Evolutionary conservation across 2,797 vertebrate genomes (phyloP), one percentile per base, ranked within the genome.

Genomic region (Euthynnus affinis): DNA sequence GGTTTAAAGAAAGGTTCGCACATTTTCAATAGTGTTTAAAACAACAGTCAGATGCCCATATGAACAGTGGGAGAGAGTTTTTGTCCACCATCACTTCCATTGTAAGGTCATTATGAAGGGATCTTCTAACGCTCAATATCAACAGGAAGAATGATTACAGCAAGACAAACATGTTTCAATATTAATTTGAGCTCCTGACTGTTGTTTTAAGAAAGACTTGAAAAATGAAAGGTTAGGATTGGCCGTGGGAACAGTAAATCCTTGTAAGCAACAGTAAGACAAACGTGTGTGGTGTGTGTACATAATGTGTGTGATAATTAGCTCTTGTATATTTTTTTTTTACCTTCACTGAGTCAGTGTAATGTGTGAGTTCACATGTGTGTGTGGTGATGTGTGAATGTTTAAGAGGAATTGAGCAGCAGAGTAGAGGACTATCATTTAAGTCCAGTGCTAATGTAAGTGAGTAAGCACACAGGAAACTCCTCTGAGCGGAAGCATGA

Each of bases 391-490:
- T 4, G 27, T 59, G 42, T 60, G 53, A 42, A 25, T n/a, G 46
- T 62, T 22, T 25, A 29, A 70, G 42, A 22, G 74, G 70, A 65
- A 27, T 55, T 10, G 3, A 40, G 51, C n/a, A 55, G 51, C 18
- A 22, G 18, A 53, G 63, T 63, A 60, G n/a, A 87, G 78, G 44
- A 75, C 88, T 76, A 82, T 87, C 66, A 87, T 88, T 83, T 74
- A 42, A 62, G 70, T 60, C 63, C 44, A 34, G 12, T 71, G 59
- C 29, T 32, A 42, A 34, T 78, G 49, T 70, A n/a, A n/a, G n/a
- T 87, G 79, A 83, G 71, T 83, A 65, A 86, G 74, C 83, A 53
- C 34, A 52, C 40, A 83, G 67, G 81, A 87, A 87, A 85, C 85
- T 66, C n/a, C 70, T 78, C 22, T 44, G 29, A 72, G 78, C 27